Base-by-base conservation (phyloP, 2,888 invertebrate species). In the Hyles lineata region DNA sequence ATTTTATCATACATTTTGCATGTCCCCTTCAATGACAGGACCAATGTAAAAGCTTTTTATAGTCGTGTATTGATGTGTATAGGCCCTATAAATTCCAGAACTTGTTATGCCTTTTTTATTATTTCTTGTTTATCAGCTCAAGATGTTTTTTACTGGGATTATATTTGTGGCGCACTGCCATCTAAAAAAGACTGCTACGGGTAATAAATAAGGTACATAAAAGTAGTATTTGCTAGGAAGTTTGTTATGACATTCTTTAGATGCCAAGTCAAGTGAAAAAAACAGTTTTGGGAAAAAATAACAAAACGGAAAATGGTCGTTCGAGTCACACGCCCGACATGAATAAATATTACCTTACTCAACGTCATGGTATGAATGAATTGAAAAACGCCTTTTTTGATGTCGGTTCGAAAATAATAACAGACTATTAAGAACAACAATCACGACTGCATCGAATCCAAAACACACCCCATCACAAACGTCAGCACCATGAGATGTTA, bases 371-470 rank as follows among this genome's bases (percentile, higher is more conserved):
- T 43, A 43, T 23, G 70, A 70, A 70, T 67, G 43, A 67, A 67
- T 67, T 67, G 70, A 70, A 70, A 32, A 70, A 55, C 58, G 17
- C 50, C 23, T 50, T 43, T 70, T 70, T 55, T 67, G 55, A 71
- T 15, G 61, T 52, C 55, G 50, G 52, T 23, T 52, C 9, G 32
- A 62, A 29, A 25, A 71, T 61, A 23, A 71, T 62, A 52, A 71
- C 21, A 55, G 55, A 59, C 59, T 21, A 25, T 70, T 72, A 70
- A 70, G 61, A 43, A 60, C 61, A 73, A 70, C 70, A 80, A 82
- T 81, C 79, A 81, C 80, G 76, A 75, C 77, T 76, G 79, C 76
- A 76, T 76, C 78, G 62, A 79, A 82, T 78, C 59, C 25, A 77
- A 79, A 79, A 76, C 78, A 80, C 70, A 73, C 75, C 59, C 74